phyloP scores from a whole-genome alignment of 2,113 vertebrate species.

The Synchiropus splendidus region DNA sequence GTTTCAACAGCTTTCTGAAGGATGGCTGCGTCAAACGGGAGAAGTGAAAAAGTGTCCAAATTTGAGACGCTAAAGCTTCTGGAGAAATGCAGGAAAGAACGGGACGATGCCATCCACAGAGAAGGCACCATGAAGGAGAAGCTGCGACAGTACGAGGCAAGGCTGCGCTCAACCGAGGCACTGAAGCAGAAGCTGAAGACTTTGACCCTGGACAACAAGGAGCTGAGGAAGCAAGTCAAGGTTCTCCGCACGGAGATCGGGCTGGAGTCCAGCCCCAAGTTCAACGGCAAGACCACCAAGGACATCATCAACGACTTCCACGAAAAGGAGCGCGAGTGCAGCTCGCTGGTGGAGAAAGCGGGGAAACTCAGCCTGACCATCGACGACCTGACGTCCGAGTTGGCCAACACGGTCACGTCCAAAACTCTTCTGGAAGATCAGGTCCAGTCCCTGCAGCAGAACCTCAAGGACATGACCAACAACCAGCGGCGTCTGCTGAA shows the following conservation, averaged over 20 bases:
- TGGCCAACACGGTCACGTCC: constrained; percentile 62
- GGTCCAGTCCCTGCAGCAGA: constrained; percentile 62
- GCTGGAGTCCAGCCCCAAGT: constrained; percentile 63
- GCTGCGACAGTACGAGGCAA: constrained; percentile 58
- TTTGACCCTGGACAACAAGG: constrained; percentile 61
- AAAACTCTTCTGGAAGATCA: constrained; percentile 68
- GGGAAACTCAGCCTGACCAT: constrained; percentile 61
- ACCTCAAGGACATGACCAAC: constrained; percentile 70
- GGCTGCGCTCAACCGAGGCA: constrained; percentile 55
- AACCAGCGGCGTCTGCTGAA: constrained; percentile 67
- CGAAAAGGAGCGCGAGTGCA: constrained; percentile 64
- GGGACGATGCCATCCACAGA: constrained; percentile 67
- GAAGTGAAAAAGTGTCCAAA: constrained; percentile 57
- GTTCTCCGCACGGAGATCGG: constrained; percentile 64
- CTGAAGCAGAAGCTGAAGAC: constrained; percentile 67
- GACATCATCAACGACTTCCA: constrained; percentile 67
- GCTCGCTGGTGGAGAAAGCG: constrained; percentile 56
- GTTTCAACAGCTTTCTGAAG: constrained; percentile 6
- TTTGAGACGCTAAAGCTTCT: constrained; percentile 67
- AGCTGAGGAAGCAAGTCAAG: constrained; percentile 66
- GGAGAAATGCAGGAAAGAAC: constrained; percentile 68
- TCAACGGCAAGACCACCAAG: constrained; percentile 67
- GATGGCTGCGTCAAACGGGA: constrained; percentile 54
- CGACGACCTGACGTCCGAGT: constrained; percentile 58
- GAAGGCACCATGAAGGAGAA: constrained; percentile 63